phyloP scores from a whole-genome alignment of 2,113 vertebrate genomes.

The Oenanthe oenanthe region DNA sequence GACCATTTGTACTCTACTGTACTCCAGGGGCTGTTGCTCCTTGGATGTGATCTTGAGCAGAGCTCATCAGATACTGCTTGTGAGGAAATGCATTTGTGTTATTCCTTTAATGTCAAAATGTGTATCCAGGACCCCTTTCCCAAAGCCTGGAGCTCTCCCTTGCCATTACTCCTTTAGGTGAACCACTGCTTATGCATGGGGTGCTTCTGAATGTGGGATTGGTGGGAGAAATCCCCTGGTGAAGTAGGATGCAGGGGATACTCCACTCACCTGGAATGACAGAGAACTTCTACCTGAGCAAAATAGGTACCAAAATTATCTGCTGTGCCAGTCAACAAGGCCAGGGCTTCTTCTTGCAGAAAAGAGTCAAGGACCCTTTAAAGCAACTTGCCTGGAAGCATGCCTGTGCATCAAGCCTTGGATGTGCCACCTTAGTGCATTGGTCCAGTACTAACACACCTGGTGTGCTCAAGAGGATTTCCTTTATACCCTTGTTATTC shows the following conservation, averaged over 20 bases:
- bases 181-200: rapidly evolving
- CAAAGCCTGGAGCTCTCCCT: neutral
- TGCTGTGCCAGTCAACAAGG: neutral
- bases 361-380: neutral
- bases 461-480: neutral
- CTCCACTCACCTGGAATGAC: neutral
- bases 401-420: neutral
- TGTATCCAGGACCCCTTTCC: neutral
- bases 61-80: neutral
- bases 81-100: neutral
- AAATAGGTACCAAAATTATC: neutral
- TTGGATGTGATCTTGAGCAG: neutral
- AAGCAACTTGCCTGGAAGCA: neutral
- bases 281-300: neutral
- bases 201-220: neutral
- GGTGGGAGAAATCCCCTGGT: rapidly evolving
- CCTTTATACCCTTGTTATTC: neutral
- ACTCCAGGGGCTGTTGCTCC: neutral
- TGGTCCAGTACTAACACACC: neutral
- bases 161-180: neutral
- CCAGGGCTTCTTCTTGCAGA: neutral
- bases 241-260: neutral
- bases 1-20: neutral
- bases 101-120: neutral
- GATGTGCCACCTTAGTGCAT: neutral